These are phyloP conservation scores for Chouioia cunea DNA, from an alignment of 2,888 invertebrate genomes.

Conservation along the genomic window DNA sequence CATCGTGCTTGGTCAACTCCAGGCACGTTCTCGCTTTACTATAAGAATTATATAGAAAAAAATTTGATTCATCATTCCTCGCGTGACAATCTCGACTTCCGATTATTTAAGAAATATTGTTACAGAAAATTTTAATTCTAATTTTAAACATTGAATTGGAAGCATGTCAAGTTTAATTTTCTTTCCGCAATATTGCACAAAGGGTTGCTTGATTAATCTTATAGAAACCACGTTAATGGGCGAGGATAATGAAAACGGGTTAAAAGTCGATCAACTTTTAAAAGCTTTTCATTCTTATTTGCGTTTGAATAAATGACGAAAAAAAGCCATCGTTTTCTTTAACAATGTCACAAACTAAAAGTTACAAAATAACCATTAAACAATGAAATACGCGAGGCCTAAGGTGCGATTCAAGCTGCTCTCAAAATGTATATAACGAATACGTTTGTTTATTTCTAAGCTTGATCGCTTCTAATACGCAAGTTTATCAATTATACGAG, in stretches of 20 bases:
- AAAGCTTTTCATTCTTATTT: constrained; percentile 37
- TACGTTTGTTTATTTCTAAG: background rate
- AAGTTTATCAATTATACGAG: background rate
- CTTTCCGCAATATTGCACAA: constrained; percentile 4
- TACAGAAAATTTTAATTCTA: too few species aligned
- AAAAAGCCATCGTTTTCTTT: too few species aligned
- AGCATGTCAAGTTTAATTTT: constrained; percentile 6
- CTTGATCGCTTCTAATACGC: constrained; percentile 12
- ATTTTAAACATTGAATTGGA: background rate
- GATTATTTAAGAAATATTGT: too few species aligned
- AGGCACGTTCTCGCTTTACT: too few species aligned
- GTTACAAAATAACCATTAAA: too few species aligned
- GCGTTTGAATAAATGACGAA: constrained; percentile 3
- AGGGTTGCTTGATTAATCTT: constrained; percentile 25
- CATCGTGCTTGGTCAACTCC: background rate
- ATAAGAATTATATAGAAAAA: too few species aligned
- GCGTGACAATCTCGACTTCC: too few species aligned
- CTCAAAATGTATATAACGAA: too few species aligned
- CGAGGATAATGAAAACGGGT: constrained; percentile 37
- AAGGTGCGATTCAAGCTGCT: too few species aligned
- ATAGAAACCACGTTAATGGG: constrained; percentile 29
- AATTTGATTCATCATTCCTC: too few species aligned
- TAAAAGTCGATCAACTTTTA: constrained; percentile 39
- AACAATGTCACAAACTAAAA: too few species aligned
- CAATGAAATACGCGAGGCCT: too few species aligned